Evolutionary conservation across 2,888 invertebrate genomes (phyloP).

Genomic region (Itoplectis maculator): DNA sequence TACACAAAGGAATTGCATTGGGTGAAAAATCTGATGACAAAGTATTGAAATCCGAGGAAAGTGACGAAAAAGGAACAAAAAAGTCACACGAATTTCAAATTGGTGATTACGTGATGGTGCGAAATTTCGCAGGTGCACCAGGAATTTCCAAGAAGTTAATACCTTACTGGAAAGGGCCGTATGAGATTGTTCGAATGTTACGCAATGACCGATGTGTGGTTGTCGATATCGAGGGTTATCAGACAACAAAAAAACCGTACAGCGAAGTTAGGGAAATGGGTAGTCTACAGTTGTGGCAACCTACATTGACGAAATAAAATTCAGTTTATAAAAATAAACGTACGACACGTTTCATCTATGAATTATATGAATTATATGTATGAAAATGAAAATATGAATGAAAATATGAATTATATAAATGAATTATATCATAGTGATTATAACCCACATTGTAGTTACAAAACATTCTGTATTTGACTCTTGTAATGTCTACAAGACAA

Average conservation of each 20-base stretch:
- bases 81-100: not conserved
- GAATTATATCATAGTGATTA: not conserved
- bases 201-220: not conserved
- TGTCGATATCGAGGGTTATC: not conserved
- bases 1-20: not conserved
- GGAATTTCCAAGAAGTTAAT: not conserved
- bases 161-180: not conserved
- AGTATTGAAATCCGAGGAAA: not conserved
- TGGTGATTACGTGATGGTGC: constrained; percentile 1
- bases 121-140: not conserved
- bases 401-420: too few relatives aligned
- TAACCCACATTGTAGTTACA: not conserved
- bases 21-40: not conserved
- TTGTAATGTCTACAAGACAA: not conserved
- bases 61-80: not conserved
- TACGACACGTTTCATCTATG: not conserved
- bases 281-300: not conserved
- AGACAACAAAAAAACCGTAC: not conserved
- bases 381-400: too few relatives aligned
- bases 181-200: not conserved
- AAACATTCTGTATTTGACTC: not conserved
- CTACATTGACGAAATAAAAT: not conserved
- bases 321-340: not conserved
- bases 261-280: not conserved
- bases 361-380: too few relatives aligned